Conservation (phyloP, 2,113 vertebrate species). For the Gorsachius goisagi region DNA sequence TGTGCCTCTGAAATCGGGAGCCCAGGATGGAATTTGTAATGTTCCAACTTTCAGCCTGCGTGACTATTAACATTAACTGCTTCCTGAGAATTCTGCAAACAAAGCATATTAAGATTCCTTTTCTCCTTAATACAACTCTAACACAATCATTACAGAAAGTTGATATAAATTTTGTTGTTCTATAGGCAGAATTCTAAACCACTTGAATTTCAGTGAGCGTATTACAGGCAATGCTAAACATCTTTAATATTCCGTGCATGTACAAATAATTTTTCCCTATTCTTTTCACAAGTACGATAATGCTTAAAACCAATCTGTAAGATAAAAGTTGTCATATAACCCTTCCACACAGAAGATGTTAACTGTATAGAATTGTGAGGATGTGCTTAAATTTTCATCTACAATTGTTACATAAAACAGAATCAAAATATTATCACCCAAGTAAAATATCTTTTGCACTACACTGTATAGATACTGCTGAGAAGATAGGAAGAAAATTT, state of each 20-base stretch:
- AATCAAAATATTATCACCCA: background rate
- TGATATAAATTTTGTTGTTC: conserved; percentile 4
- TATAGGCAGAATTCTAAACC: background rate
- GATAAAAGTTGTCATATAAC: background rate
- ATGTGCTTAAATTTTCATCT: background rate
- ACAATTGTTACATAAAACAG: background rate
- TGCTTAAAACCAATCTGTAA: background rate
- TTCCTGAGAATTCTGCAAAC: conserved; percentile 2
- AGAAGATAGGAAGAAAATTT: background rate
- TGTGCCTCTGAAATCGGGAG: background rate
- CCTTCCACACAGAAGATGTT: background rate
- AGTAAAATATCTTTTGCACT: background rate
- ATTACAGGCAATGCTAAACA: background rate
- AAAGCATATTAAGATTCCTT: background rate
- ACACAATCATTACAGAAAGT: background rate
- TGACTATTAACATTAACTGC: conserved; percentile 19
- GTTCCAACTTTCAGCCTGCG: background rate
- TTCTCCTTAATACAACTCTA: background rate
- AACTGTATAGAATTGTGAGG: background rate
- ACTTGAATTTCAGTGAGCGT: rapidly evolving
- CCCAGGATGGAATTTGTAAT: background rate
- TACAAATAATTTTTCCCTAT: background rate
- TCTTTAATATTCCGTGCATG: background rate
- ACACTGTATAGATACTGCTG: background rate
- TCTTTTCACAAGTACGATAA: background rate